Evolutionary conservation across 2,797 vertebrate genomes (phyloP).

Genomic region (Anabas testudineus): DNA sequence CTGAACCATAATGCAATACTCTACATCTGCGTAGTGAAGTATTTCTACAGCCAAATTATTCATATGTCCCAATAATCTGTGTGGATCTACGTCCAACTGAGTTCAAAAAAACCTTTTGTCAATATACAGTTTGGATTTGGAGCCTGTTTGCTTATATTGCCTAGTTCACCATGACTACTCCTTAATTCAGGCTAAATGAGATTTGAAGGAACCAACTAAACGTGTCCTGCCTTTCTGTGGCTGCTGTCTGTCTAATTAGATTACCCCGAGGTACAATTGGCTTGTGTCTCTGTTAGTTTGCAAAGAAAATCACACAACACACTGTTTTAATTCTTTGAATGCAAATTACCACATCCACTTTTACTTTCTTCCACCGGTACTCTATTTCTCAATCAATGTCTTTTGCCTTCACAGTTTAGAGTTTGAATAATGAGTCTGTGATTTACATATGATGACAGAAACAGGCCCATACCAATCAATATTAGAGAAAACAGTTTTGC

Average conservation of each 20-base stretch:
- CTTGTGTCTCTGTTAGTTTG: background rate
- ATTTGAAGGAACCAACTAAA: constrained; percentile 1
- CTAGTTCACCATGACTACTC: background rate
- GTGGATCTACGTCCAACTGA: background rate
- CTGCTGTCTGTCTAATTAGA: constrained; percentile 39
- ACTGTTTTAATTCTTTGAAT: background rate
- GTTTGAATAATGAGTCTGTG: background rate
- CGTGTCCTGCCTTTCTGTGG: background rate
- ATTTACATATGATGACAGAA: too few relatives aligned
- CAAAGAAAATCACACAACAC: constrained; percentile 10
- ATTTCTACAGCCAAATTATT: accelerated
- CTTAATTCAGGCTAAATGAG: background rate
- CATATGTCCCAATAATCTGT: background rate
- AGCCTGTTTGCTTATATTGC: background rate
- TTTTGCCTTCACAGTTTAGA: background rate
- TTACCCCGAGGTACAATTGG: constrained; percentile 29
- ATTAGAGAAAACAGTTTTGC: too few relatives aligned
- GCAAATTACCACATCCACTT: background rate
- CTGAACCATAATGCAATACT: background rate
- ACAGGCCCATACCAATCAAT: too few relatives aligned
- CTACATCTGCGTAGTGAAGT: background rate
- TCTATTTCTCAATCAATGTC: background rate
- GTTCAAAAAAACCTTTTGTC: background rate
- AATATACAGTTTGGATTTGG: background rate
- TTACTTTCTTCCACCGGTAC: background rate